A percentile compares a stretch with the other conserved stretches of the same genome.
Evolutionary conservation across 2,113 vertebrate genomes (phyloP).

Genomic region (Syngnathus typhle): DNA sequence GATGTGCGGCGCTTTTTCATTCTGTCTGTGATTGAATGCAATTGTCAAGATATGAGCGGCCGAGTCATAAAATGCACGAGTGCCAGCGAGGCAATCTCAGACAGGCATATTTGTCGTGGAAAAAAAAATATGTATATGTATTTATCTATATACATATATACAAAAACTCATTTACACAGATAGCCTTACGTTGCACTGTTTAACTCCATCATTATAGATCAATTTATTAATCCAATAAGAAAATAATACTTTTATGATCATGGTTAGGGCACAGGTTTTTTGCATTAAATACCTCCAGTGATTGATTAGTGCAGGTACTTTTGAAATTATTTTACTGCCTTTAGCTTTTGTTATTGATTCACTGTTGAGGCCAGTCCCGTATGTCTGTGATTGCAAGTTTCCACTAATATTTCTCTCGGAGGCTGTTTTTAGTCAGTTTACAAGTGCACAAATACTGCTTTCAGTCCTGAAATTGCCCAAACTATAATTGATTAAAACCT

Average conservation of each 20-base stretch:
- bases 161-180: not conserved
- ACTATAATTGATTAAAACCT: constrained; percentile 49
- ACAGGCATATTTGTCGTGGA: constrained; percentile 14
- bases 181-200: not conserved
- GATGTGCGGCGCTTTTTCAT: constrained; percentile 29
- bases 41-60: constrained; percentile 35
- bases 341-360: not conserved
- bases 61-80: constrained; percentile 39
- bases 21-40: constrained; percentile 39
- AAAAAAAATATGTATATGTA: not conserved
- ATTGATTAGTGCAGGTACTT: too few relatives aligned
- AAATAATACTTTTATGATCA: not conserved
- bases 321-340: not conserved
- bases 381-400: constrained; percentile 12
- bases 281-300: too few relatives aligned
- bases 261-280: too few relatives aligned
- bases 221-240: not conserved
- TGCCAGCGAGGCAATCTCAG: constrained; percentile 22
- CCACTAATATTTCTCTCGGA: constrained; percentile 27
- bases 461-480: constrained; percentile 26
- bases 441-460: constrained; percentile 16
- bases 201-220: not conserved
- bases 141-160: not conserved
- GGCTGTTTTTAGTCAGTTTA: constrained; percentile 3
- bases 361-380: not conserved